Conservation (phyloP, 2,797 vertebrate genomes). For the Spatula clypeata region DNA sequence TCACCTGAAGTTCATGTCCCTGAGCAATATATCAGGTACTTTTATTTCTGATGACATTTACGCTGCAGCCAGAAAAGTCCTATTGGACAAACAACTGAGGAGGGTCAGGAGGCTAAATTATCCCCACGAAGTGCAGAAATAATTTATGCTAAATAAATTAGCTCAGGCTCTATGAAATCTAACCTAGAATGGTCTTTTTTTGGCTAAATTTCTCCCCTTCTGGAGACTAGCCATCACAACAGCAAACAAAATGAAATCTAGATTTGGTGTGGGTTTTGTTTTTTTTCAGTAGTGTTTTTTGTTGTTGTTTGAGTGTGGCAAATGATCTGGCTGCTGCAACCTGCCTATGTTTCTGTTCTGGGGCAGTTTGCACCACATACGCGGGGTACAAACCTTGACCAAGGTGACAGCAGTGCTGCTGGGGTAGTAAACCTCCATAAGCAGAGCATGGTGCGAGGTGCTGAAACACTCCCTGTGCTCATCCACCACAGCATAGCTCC, state of each 20-base stretch:
- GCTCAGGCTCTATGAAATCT: not conserved
- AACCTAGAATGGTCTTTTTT: too few species aligned
- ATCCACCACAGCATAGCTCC: not conserved
- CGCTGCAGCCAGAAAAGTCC: not conserved
- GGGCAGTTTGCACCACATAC: not conserved
- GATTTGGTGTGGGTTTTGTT: not conserved
- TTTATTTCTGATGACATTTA: not conserved
- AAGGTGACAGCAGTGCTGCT: not conserved
- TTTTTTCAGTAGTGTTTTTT: not conserved
- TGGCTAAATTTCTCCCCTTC: not conserved
- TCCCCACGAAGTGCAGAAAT: not conserved
- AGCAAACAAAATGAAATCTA: not conserved
- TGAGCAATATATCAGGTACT: not conserved
- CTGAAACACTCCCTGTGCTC: not conserved
- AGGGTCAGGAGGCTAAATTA: not conserved
- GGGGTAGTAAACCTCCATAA: accelerated
- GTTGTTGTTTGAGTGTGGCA: not conserved
- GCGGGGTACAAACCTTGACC: not conserved
- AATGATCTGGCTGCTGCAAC: not conserved
- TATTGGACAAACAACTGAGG: not conserved
- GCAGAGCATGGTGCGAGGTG: not conserved
- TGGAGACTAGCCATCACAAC: not conserved
- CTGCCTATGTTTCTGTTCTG: not conserved
- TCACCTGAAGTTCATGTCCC: not conserved
- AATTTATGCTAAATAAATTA: not conserved